These are phyloP conservation scores for Macquaria australasica DNA, from an alignment of 2,113 vertebrate genomes.

Conservation along the genomic window DNA sequence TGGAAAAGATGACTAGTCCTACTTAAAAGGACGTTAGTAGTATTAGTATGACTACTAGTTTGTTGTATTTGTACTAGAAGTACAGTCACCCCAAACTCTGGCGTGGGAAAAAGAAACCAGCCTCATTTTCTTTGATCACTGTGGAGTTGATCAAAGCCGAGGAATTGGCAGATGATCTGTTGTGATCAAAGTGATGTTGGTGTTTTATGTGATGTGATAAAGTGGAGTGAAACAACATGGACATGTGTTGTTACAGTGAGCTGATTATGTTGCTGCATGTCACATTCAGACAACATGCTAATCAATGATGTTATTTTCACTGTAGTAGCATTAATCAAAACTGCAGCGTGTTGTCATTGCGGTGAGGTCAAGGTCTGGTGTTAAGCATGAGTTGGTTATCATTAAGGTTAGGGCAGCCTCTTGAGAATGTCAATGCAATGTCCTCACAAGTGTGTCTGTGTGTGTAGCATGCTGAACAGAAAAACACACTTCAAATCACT, in stretches of 20 bases:
- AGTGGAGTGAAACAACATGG: background rate
- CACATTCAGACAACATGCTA: too few relatives aligned
- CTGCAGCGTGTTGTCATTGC: background rate
- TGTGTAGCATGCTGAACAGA: background rate
- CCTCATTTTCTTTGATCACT: background rate
- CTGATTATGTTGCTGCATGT: background rate
- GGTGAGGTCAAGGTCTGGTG: background rate
- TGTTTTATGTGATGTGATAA: background rate
- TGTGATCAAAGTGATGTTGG: background rate
- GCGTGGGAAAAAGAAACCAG: background rate
- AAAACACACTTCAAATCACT: background rate
- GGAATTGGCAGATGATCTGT: constrained; percentile 13
- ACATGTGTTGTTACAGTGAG: background rate
- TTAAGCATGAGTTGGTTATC: background rate
- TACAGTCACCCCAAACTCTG: background rate
- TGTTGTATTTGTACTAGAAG: too few relatives aligned
- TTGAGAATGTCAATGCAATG: background rate
- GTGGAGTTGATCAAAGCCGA: constrained; percentile 24
- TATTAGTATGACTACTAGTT: too few relatives aligned
- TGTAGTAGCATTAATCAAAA: background rate
- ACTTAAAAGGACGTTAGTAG: too few relatives aligned
- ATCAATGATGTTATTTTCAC: background rate
- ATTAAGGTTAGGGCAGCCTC: constrained; percentile 7
- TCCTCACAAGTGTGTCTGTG: background rate
- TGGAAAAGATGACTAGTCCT: too few relatives aligned